A percentile compares a stretch with the other conserved stretches of the same genome.
phyloP scores from a whole-genome alignment of 2,113 vertebrate genomes.

The Verasper variegatus region DNA sequence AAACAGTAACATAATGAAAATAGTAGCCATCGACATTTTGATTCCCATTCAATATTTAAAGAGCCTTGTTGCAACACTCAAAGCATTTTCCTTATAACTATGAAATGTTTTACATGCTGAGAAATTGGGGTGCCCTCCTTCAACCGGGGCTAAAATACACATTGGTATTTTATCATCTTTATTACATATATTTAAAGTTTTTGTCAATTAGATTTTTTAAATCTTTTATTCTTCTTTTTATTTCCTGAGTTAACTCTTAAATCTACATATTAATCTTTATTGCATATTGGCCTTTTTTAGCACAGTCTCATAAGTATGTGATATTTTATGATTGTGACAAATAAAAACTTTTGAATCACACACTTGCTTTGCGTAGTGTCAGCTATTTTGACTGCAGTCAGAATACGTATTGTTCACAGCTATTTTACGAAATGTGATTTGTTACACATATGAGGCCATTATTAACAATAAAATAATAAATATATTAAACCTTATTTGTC shows the following conservation, averaged over 20 bases:
- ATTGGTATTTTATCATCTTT: not conserved
- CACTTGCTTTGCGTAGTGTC: not conserved
- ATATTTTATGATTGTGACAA: not conserved
- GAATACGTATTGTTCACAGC: not conserved
- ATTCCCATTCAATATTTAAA: not conserved
- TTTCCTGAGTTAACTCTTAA: not conserved
- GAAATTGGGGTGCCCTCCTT: not conserved
- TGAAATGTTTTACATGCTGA: not conserved
- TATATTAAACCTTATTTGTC: not conserved
- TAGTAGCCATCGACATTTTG: not conserved
- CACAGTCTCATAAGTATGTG: not conserved
- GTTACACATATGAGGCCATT: not conserved
- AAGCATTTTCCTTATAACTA: not conserved
- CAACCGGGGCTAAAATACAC: not conserved
- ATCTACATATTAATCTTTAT: not conserved
- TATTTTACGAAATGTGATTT: constrained; percentile 1
- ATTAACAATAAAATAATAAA: not conserved
- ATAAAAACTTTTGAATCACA: not conserved
- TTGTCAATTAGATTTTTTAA: not conserved
- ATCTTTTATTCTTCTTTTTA: not conserved
- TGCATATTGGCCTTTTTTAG: not conserved
- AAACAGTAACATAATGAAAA: not conserved
- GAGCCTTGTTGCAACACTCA: not conserved
- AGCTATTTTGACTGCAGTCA: not conserved
- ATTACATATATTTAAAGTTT: not conserved